These are phyloP conservation scores for Acanthaster planci DNA, from an alignment of 35 echinoderm and acorn worm species.

Conservation along the genomic window DNA sequence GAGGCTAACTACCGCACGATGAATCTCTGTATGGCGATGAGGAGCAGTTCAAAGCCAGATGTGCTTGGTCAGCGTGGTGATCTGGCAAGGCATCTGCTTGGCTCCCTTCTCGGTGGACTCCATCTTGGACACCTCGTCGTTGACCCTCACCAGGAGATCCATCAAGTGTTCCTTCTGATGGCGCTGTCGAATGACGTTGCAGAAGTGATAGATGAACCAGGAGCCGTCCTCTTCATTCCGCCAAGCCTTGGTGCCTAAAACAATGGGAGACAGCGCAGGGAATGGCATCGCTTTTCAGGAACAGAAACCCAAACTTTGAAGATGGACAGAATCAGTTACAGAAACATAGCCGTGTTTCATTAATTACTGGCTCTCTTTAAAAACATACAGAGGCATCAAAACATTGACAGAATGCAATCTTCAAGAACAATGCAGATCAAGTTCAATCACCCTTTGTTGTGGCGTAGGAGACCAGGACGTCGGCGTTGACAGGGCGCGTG, in stretches of 20 bases:
- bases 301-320: neutral
- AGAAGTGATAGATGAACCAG: slow-evolving; percentile 71
- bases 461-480: slow-evolving; percentile 52
- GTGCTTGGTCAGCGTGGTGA: slow-evolving; percentile 61
- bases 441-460: slow-evolving; percentile 41
- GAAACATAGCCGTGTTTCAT: no score
- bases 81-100: slow-evolving; percentile 78
- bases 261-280: no score
- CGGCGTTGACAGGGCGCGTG: slow-evolving; percentile 50
- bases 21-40: no score
- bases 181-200: slow-evolving; percentile 13
- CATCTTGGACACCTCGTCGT: slow-evolving; percentile 20
- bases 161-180: slow-evolving; percentile 49
- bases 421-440: neutral
- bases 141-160: slow-evolving; percentile 51
- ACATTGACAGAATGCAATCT: neutral
- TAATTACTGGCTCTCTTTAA: no score
- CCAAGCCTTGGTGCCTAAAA: slow-evolving; percentile 71
- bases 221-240: slow-evolving; percentile 55
- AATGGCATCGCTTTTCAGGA: no score
- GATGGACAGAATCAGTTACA: neutral
- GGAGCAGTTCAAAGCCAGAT: slow-evolving; percentile 19
- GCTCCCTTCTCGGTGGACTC: slow-evolving; percentile 28
- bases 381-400: no score
- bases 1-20: no score